Conservation (phyloP, 92 coral and sea anemone genomes). For the Pocillopora meandrina region DNA sequence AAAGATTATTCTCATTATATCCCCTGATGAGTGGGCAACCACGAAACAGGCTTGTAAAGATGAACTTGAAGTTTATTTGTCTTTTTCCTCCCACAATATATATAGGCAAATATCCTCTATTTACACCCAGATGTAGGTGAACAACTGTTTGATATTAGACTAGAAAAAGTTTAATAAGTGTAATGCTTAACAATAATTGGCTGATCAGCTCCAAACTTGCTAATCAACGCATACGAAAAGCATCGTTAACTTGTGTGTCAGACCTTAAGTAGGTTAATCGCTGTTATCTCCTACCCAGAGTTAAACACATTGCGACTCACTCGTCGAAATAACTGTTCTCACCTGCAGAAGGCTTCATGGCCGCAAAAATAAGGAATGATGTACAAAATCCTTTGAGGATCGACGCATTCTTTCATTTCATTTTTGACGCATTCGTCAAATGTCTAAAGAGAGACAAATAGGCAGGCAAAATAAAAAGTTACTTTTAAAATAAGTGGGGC, state of each 20-base stretch:
- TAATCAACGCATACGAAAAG: not conserved
- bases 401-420: slow-evolving; percentile 57
- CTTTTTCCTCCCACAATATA: too few species aligned
- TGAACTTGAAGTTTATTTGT: too few species aligned
- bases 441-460: slow-evolving; percentile 55
- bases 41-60: too few species aligned
- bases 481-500: slow-evolving; percentile 16
- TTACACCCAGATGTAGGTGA: too few species aligned
- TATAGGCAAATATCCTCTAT: too few species aligned
- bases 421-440: slow-evolving; percentile 86
- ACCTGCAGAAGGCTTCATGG: slow-evolving; percentile 68
- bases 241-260: not conserved
- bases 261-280: not conserved
- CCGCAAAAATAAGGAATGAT: slow-evolving; percentile 90
- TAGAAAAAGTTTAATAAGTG: too few species aligned
- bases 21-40: too few species aligned
- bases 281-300: not conserved
- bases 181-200: too few species aligned
- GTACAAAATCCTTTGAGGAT: slow-evolving; percentile 56
- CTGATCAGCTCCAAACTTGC: too few species aligned
- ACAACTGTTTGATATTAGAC: too few species aligned
- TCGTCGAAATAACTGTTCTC: not conserved
- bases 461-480: not conserved
- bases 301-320: too few species aligned
- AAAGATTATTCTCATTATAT: too few species aligned